phyloP scores from a whole-genome alignment of 2,888 invertebrate species.

The Erebia aethiops region DNA sequence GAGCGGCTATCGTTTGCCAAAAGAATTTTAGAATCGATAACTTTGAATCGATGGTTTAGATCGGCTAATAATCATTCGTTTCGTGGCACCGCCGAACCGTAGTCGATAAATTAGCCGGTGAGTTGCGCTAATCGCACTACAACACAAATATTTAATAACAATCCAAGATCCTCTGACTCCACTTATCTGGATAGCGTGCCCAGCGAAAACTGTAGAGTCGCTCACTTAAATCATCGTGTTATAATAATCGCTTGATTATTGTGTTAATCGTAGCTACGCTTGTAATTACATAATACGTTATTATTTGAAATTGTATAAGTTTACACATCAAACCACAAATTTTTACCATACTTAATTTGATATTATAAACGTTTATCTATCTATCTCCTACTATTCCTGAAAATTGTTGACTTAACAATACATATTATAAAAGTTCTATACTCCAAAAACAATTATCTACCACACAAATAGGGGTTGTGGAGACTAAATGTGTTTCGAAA shows the following conservation, averaged over 20 bases:
- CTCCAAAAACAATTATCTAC: too few species aligned
- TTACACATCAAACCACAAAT: too few species aligned
- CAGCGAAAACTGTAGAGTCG: slow-evolving; percentile 51
- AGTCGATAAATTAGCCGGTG: slow-evolving; percentile 74
- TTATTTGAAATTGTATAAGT: too few species aligned
- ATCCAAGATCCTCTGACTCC: slow-evolving; percentile 77
- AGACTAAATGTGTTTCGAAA: background rate
- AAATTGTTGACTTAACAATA: too few species aligned
- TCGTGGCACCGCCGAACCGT: slow-evolving; percentile 44
- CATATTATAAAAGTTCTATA: too few species aligned
- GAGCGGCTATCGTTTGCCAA: slow-evolving; percentile 37
- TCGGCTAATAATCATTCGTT: slow-evolving; percentile 42
- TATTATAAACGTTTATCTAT: too few species aligned
- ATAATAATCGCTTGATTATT: background rate
- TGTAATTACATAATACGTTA: background rate
- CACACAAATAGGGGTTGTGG: background rate
- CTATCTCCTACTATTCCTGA: too few species aligned
- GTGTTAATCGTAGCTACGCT: too few species aligned
- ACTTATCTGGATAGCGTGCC: slow-evolving; percentile 75
- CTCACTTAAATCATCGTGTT: background rate
- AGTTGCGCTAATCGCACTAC: slow-evolving; percentile 78
- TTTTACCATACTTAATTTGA: too few species aligned
- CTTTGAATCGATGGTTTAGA: slow-evolving; percentile 50
- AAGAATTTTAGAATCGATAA: slow-evolving; percentile 33
- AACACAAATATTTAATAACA: slow-evolving; percentile 84